Conservation (phyloP, 2,888 invertebrate genomes). For the Nesidiocoris tenuis region DNA sequence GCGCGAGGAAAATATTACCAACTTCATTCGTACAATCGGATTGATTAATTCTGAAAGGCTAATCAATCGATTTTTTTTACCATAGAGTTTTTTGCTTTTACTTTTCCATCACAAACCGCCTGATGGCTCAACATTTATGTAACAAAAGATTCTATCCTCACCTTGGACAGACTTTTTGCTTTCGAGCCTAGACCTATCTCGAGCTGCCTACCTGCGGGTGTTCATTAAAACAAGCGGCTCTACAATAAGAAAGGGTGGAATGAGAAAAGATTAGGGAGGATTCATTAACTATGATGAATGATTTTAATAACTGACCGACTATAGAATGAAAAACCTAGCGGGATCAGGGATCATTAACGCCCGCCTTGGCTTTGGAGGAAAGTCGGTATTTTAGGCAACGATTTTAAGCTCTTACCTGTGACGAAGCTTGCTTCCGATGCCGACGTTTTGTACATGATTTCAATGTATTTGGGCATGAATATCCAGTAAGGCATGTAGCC, state of each 20-base stretch:
- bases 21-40: no score
- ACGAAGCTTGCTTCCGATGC: slow-evolving; percentile 73
- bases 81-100: no score
- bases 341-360: slow-evolving; percentile 3
- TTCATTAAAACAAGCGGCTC: slow-evolving; percentile 2
- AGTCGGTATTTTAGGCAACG: background rate
- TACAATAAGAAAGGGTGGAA: background rate
- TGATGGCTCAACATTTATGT: no score
- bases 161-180: background rate
- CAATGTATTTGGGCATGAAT: slow-evolving; percentile 79
- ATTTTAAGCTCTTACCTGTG: slow-evolving; percentile 58
- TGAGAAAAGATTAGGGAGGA: background rate
- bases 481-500: slow-evolving; percentile 76
- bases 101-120: no score
- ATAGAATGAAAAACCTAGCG: background rate
- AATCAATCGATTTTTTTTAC: no score
- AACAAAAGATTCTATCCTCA: background rate
- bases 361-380: background rate
- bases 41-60: no score
- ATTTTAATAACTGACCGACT: slow-evolving; percentile 10
- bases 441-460: slow-evolving; percentile 75
- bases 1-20: no score
- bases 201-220: background rate
- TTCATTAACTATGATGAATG: background rate
- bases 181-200: background rate